Base-by-base conservation (phyloP, 1,140 invertebrate genomes). In the Listronotus bonariensis region DNA sequence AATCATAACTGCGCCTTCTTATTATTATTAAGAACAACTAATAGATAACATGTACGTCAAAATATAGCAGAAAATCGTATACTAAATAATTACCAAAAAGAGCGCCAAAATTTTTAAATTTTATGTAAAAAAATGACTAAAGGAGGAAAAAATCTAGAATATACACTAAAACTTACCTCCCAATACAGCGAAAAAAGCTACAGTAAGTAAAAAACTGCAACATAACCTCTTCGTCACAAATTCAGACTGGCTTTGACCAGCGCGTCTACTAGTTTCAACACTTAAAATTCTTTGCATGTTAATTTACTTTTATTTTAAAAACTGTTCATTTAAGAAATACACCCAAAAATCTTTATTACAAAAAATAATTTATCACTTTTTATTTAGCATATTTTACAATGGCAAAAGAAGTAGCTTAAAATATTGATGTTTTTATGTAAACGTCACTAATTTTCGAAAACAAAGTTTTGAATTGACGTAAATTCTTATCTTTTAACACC, bases 201-300 rank as follows among this genome's bases (percentile, higher is more conserved):
- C 70, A 5, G 79, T 80, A 11, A 83, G 75, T 6, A 82, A 61
- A 20, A 81, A 77, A n/a, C 81, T 82, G 52, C 80, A 80, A 56
- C 82, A 84, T 69, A 82, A 79, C 15, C 81, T 76, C 69, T 83
- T 84, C 7, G 82, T 82, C 3, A 84, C 78, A 61, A 79, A 82
- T 67, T 83, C 80, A 59, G 76, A 80, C 0, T 46, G 67, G n/a
- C 45, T 58, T 42, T 49, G 45, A 55, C 60, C 55, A 15, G 36
- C 49, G 14, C 45, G 59, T 14, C 70, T 51, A 38, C 68, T 72
- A 4, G 68, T 38, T 61, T 72, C 62, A 10, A 70, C 65, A 48
- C 70, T 72, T 32, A 72, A 51, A 48, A 72, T 68, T 18, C 70
- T 63, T 43, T 72, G 68, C 70, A 72, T 72, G 59, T 68, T 66